Percentiles rank a stretch among this genome's conserved stretches.
Conservation (phyloP, 2,113 vertebrate species). For the Jaculus jaculus region DNA sequence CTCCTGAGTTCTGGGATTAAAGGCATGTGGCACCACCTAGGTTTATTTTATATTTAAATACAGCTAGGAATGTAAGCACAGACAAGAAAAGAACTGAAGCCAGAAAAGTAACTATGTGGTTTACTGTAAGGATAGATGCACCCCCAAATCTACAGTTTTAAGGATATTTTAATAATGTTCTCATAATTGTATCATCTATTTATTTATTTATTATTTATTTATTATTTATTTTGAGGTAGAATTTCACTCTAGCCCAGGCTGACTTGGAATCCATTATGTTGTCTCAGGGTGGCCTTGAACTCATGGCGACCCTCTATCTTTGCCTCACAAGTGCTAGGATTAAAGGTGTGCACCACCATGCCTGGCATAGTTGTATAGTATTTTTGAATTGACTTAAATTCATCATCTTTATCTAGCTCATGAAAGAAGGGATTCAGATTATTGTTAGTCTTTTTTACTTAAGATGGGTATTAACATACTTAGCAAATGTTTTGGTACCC, state of each 20-base stretch:
- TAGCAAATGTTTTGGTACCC: background rate
- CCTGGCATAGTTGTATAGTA: background rate
- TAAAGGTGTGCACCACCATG: no score
- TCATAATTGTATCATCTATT: background rate
- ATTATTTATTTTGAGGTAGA: no score
- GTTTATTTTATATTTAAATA: conserved; percentile 12
- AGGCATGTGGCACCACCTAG: no score
- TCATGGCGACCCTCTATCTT: no score
- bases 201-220: no score
- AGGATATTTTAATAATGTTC: background rate
- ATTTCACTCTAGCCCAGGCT: no score
- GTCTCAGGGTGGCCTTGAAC: no score
- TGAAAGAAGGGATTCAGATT: background rate
- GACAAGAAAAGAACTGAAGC: background rate
- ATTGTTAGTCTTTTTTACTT: background rate
- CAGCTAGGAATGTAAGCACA: background rate
- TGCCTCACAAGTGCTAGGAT: no score
- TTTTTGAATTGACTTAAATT: conserved; percentile 8
- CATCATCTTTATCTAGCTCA: conserved; percentile 14
- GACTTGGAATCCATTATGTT: no score
- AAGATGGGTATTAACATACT: conserved; percentile 7
- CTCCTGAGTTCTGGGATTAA: no score
- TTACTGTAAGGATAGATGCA: background rate
- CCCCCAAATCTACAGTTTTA: background rate
- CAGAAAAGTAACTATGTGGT: background rate